Base-by-base conservation (phyloP, 2,113 vertebrate species). In the Semicossyphus pulcher region DNA sequence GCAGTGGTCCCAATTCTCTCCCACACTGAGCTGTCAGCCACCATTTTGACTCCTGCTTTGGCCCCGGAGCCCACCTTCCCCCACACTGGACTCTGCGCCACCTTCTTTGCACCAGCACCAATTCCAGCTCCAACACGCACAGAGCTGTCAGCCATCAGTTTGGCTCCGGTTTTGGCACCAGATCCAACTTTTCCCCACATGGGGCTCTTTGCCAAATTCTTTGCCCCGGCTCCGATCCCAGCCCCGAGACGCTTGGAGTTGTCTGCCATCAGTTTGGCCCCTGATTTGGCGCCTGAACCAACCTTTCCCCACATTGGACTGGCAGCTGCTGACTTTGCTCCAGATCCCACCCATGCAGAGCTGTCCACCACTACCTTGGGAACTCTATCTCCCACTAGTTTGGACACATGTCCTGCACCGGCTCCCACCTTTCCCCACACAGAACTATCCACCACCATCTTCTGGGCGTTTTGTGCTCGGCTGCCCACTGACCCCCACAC, bases 1-100 rank as follows among this genome's bases (percentile, higher is more conserved):
- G 66, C 84, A 26, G 53, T 48, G 0, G 23, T 78, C 11, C 39
- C 51, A 7, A 86, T 67, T 72, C 81, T 89, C 72, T 82, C 81
- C 91, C 91, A 92, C 47, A 78, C 51, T 5, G 91, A 63, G 45
- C 91, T 91, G 37, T 91, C 91, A 1, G 90, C 81, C 31, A 93
- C 84, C 29, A 71, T 85, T 78, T 83, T 88, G 45, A 72, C 85
- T 14, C 85, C 82, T 0, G 73, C 66, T 72, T 87, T 92, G 28
- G 89, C 86, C 32, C 83, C 86, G 0, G 89, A 82, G 4, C 84
- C 81, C 37, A 88, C 37, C 63, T 86, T 86, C 21, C 61, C 83
- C 85, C 89, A 87, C 20, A 90, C 53, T 0, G 91, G 90, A 75
- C 89, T 91, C 68, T 86, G 83, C 7, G 81, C 81, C 76, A 87